Conservation (phyloP, 1,140 invertebrate species). For the Lepidurus couesii region DNA sequence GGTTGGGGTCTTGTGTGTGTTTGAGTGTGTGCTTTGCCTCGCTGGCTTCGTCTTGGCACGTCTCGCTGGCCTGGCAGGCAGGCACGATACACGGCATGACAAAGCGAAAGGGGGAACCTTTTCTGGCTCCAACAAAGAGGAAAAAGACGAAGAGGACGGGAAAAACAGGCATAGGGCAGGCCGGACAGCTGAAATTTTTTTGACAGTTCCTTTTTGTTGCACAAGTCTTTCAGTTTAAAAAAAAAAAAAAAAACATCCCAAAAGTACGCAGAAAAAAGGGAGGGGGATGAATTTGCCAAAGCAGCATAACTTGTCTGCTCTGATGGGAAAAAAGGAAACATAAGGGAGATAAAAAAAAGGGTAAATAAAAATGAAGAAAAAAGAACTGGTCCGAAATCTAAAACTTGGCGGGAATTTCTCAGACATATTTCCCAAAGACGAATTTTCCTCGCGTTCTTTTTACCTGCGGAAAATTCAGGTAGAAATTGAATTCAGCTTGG, state of each 20-base stretch:
- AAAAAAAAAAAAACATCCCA: neutral
- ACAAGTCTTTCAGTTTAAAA: neutral
- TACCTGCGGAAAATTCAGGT: no score
- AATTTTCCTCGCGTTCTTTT: no score
- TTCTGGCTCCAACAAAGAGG: neutral
- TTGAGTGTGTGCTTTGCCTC: constrained; percentile 13
- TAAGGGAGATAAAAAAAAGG: constrained; percentile 3
- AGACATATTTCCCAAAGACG: no score
- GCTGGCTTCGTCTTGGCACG: constrained; percentile 17
- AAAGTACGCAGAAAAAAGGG: neutral
- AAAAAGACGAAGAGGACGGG: neutral
- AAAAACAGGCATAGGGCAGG: neutral
- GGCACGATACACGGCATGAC: constrained; percentile 6
- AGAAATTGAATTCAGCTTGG: no score
- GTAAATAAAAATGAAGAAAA: neutral
- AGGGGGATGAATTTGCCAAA: neutral
- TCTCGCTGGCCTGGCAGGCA: neutral
- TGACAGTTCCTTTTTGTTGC: constrained; percentile 6
- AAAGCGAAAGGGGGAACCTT: constrained; percentile 7
- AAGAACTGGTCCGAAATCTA: neutral
- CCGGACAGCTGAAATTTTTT: neutral
- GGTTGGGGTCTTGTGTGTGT: neutral
- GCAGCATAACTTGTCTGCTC: neutral
- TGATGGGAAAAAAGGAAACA: neutral
- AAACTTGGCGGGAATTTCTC: no score